Base-by-base conservation (phyloP, 2,113 vertebrate species). In the Catagonus wagneri region DNA sequence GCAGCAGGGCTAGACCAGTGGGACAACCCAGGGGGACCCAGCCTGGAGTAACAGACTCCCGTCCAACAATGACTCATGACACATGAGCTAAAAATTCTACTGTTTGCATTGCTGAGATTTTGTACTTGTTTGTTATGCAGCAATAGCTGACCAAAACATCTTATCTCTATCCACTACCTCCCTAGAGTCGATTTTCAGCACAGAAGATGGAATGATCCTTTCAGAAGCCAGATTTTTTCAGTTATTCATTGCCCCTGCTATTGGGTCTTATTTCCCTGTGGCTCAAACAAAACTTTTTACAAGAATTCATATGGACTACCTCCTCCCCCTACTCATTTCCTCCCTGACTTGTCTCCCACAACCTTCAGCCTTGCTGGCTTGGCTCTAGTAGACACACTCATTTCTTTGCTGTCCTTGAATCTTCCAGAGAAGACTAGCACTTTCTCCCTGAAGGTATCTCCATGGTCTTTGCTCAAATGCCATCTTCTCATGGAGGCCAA, bases 381-480 rank as follows among this genome's bases (percentile, higher is more conserved):
- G 72, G 15, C 54, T 50, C 12, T 72, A 16, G 11, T 32, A 44
- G 44, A 44, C 36, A 83, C 14, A 8, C 9, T 44, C 32, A 36
- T 63, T 94, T 66, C 65, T 25, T 20, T 3, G 11, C 16, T 76
- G 4, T 72, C 27, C 14, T 89, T 16, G 50, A 86, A 32, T 15
- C 29, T 79, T 80, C 39, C 25, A 60, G 66, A 66, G 17, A 52
- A 84, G 36, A 11, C 36, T 36, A 50, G 65, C 88, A 66, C 7
- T 66, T 36, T 74, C 44, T 87, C 10, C 44, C 25, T 68, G 39
- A 25, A 56, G 14, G 25, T 20, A 20, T n/a, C 36, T 63, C 58
- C 4, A 6, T 34, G 34, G 34, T n/a, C 19, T 96, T 72, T 91
- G 78, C 61, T 89, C 50, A 50, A 87, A 94, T 34, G 39, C 34